Percentiles rank a stretch among this genome's conserved stretches.
Evolutionary conservation across 2,888 invertebrate species (phyloP).

Genomic region (Endotricha flammealis): DNA sequence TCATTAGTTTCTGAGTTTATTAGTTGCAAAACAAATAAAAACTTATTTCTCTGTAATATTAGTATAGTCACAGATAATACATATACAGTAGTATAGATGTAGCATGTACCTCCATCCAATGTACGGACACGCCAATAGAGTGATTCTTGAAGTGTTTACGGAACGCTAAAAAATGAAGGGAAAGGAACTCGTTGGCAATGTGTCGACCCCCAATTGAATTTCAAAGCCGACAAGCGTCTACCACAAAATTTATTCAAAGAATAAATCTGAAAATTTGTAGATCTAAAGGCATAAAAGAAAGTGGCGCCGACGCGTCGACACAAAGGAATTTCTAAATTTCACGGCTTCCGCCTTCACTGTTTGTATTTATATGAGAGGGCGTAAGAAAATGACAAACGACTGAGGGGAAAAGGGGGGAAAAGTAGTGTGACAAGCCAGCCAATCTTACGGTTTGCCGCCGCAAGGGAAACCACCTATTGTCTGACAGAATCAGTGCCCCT

Average conservation of each 20-base stretch:
- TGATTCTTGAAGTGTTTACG: no score
- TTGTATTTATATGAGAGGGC: constrained; percentile 71
- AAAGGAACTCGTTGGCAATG: constrained; percentile 68
- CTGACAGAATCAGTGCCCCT: neutral
- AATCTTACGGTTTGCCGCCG: constrained; percentile 14
- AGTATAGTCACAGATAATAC: no score
- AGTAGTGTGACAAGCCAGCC: constrained; percentile 19
- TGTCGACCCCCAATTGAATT: constrained; percentile 76
- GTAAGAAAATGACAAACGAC: constrained; percentile 71
- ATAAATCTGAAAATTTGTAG: constrained; percentile 79
- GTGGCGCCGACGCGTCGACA: constrained; percentile 70
- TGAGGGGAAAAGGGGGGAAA: constrained; percentile 39
- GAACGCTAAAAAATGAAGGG: constrained; percentile 31
- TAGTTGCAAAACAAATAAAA: no score
- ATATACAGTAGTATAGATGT: no score
- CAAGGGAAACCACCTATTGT: constrained; percentile 1
- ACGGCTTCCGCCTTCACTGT: constrained; percentile 73
- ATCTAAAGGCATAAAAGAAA: constrained; percentile 73
- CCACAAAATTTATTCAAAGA: constrained; percentile 78
- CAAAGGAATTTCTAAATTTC: constrained; percentile 78
- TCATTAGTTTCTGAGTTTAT: no score
- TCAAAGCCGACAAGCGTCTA: constrained; percentile 74
- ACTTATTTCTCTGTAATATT: no score
- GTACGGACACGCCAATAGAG: no score
- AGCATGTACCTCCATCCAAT: no score